Percentiles rank a stretch among this genome's conserved stretches.
Evolutionary conservation across 23 tunicate species (phyloP).

Genomic region (Diplosoma virens): DNA sequence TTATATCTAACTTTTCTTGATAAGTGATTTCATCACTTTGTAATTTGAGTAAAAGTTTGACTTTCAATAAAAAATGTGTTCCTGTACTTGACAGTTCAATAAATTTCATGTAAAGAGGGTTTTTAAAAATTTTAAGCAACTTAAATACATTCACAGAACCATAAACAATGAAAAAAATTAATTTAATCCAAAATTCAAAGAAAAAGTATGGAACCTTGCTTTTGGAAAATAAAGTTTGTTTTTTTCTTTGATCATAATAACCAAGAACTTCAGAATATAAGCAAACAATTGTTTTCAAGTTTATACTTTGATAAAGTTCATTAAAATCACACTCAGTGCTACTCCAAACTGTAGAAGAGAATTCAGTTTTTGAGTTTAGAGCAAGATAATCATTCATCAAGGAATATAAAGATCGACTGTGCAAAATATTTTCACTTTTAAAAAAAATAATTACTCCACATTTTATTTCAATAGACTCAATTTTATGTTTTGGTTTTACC

Average conservation of each 20-base stretch:
- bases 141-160: background rate
- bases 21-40: background rate
- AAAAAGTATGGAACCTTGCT: background rate
- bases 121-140: background rate
- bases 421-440: background rate
- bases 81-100: background rate
- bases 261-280: background rate
- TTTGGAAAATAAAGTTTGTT: background rate
- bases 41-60: background rate
- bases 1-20: background rate
- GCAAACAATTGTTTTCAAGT: background rate
- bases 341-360: background rate
- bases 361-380: background rate
- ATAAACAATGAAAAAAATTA: background rate
- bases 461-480: background rate
- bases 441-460: background rate
- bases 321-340: no score
- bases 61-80: slow-evolving; percentile 3
- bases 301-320: no score
- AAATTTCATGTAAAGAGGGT: background rate
- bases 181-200: background rate
- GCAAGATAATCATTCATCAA: background rate
- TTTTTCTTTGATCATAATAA: background rate
- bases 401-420: background rate
- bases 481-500: background rate